These are phyloP conservation scores for Puma concolor DNA, from an alignment of 2,113 vertebrate species.

Conservation along the genomic window DNA sequence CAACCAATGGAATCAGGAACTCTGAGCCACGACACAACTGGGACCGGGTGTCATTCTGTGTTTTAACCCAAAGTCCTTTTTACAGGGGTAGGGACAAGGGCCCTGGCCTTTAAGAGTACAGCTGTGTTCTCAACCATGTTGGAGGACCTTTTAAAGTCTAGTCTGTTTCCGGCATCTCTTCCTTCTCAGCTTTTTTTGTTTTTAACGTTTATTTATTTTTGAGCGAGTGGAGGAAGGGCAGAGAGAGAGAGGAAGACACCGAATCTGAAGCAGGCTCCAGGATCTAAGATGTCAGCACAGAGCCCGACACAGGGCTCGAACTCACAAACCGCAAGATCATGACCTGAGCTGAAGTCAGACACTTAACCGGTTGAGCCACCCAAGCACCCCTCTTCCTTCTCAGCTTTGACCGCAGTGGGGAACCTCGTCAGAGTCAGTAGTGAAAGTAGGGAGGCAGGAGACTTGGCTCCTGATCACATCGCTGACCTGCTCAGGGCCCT, in stretches of 20 bases:
- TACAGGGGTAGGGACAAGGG: background rate
- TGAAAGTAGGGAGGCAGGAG: background rate
- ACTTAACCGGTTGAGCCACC: too few species aligned
- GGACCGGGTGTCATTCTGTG: background rate
- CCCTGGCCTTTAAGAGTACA: background rate
- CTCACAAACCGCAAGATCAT: too few species aligned
- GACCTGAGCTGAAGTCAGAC: too few species aligned
- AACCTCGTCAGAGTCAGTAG: background rate
- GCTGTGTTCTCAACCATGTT: background rate
- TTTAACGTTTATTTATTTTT: too few species aligned
- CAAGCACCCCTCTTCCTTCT: background rate
- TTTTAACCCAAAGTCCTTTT: constrained; percentile 6
- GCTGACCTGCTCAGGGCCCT: background rate
- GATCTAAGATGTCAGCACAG: too few species aligned
- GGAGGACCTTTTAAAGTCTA: background rate
- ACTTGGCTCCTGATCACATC: accelerated
- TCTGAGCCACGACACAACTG: background rate
- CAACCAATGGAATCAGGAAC: background rate
- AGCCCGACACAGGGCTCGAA: too few species aligned
- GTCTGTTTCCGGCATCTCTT: background rate
- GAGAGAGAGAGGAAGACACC: too few species aligned
- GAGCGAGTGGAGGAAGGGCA: too few species aligned
- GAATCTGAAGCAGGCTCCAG: too few species aligned
- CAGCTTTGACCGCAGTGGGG: background rate
- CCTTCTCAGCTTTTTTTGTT: background rate